These are phyloP conservation scores for Drosophila kanapiae DNA, from an alignment of 1,140 invertebrate species.

Conservation along the genomic window DNA sequence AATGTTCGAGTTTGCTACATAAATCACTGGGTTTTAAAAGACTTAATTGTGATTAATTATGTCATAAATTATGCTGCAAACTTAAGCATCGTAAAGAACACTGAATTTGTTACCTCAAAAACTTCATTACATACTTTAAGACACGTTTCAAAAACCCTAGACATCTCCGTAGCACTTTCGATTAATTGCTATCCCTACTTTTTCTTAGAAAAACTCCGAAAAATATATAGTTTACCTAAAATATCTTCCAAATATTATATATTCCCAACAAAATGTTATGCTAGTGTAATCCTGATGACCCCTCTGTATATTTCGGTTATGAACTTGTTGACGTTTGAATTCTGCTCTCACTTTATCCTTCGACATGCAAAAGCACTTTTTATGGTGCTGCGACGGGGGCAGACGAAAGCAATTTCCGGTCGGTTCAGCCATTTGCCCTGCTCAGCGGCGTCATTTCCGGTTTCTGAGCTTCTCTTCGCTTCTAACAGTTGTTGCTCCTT, in stretches of 20 bases:
- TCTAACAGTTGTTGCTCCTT: slow-evolving; percentile 20
- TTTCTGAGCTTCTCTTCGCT: slow-evolving; percentile 3
- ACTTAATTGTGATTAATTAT: too few relatives aligned
- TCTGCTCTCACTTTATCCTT: slow-evolving; percentile 1
- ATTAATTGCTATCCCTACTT: too few relatives aligned
- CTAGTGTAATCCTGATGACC: background rate
- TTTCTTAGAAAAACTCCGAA: too few relatives aligned
- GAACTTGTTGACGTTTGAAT: slow-evolving; percentile 38
- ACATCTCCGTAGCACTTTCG: too few relatives aligned
- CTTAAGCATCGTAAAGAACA: too few relatives aligned
- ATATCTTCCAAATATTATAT: background rate
- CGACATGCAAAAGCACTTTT: slow-evolving; percentile 62
- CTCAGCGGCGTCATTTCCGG: slow-evolving; percentile 69
- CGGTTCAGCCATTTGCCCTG: slow-evolving; percentile 53
- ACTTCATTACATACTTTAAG: too few relatives aligned
- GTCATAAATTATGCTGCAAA: too few relatives aligned
- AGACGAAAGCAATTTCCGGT: slow-evolving; percentile 69
- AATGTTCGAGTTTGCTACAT: too few relatives aligned
- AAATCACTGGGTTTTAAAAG: too few relatives aligned
- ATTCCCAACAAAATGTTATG: background rate
- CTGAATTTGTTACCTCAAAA: too few relatives aligned
- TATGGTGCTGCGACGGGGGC: slow-evolving; percentile 24
- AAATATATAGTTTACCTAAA: too few relatives aligned
- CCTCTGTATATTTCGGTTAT: slow-evolving; percentile 33
- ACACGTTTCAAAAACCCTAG: too few relatives aligned